Conservation (phyloP, 2,113 vertebrate species). For the Silurus asotus region DNA sequence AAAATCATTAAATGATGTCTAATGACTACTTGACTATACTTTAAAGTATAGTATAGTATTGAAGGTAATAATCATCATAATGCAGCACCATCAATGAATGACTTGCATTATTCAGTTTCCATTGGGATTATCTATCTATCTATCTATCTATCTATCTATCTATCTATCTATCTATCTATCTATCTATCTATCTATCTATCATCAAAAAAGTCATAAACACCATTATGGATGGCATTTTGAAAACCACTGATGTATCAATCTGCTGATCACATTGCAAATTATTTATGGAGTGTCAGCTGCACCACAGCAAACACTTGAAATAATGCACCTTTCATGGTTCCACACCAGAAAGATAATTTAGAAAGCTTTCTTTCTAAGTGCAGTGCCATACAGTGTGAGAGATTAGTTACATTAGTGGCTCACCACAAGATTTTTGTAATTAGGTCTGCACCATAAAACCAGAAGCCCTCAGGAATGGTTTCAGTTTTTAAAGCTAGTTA, state of each 20-base stretch:
- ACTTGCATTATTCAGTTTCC: too few relatives aligned
- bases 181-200: too few relatives aligned
- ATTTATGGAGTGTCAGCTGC: neutral
- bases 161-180: too few relatives aligned
- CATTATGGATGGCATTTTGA: neutral
- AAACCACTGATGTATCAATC: neutral
- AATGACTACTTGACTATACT: neutral
- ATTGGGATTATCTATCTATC: too few relatives aligned
- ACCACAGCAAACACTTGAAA: neutral
- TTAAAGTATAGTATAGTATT: too few relatives aligned
- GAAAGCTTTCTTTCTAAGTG: neutral
- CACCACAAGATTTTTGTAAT: neutral
- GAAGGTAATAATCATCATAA: too few relatives aligned
- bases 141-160: too few relatives aligned
- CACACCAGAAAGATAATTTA: neutral
- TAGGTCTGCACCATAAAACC: neutral
- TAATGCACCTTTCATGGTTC: neutral
- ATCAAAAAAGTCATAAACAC: neutral
- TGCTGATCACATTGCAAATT: neutral
- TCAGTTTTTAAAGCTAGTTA: neutral
- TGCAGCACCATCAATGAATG: too few relatives aligned
- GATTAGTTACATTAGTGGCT: neutral
- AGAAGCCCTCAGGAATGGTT: neutral
- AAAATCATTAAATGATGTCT: neutral
- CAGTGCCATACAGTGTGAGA: neutral